A percentile compares a stretch with the other conserved stretches of the same genome.
Conservation (phyloP, 2,797 vertebrate species). For the Rhinatrema bivittatum region DNA sequence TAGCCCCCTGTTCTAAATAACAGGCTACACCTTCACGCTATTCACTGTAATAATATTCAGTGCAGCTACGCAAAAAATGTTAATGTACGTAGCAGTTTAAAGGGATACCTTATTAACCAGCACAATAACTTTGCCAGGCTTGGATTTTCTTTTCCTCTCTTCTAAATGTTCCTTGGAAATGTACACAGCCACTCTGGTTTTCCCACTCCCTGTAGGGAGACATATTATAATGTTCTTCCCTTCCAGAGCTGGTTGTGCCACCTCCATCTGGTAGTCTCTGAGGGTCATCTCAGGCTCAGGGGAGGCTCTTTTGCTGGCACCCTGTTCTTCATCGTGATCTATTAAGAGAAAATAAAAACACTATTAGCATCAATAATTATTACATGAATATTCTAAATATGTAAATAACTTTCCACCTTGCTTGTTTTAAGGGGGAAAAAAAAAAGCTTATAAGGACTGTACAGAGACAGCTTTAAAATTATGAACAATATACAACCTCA, state of each 20-base stretch:
- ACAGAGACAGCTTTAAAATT: too few species aligned
- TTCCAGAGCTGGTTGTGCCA: slow-evolving; percentile 79
- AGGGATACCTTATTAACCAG: slow-evolving; percentile 88
- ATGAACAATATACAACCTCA: too few species aligned
- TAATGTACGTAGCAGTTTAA: too few species aligned
- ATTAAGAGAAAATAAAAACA: slow-evolving; percentile 33
- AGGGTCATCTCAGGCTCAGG: slow-evolving; percentile 63
- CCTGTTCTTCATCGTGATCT: slow-evolving; percentile 46
- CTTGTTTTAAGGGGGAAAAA: too few species aligned
- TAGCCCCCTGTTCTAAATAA: too few species aligned
- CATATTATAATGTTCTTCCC: slow-evolving; percentile 91
- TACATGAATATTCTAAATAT: too few species aligned
- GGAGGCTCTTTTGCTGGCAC: slow-evolving; percentile 30
- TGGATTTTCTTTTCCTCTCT: slow-evolving; percentile 46
- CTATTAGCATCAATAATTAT: too few species aligned
- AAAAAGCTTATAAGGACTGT: too few species aligned
- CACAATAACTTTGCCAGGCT: slow-evolving; percentile 78
- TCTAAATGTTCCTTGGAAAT: slow-evolving; percentile 87
- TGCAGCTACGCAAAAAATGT: too few species aligned
- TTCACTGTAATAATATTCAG: too few species aligned
- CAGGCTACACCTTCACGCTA: too few species aligned
- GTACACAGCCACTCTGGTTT: slow-evolving; percentile 91
- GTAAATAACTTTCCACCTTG: too few species aligned
- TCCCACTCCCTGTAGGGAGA: slow-evolving; percentile 93
- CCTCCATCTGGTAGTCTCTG: slow-evolving; percentile 86